Evolutionary conservation across 2,113 vertebrate genomes (phyloP).

Genomic region (Notothenia rossii): DNA sequence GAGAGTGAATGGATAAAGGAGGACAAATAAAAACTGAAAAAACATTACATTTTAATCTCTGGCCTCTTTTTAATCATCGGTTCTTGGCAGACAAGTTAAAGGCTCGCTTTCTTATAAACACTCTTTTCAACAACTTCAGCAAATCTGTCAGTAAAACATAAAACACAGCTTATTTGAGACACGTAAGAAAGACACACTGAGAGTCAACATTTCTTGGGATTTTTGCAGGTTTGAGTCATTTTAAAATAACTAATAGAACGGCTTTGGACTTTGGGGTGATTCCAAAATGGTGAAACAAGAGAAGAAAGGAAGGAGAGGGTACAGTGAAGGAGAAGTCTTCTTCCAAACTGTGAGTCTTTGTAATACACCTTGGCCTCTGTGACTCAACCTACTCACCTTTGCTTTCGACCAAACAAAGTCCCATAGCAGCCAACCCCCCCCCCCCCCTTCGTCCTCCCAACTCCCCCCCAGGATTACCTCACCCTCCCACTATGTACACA

Average conservation of each 20-base stretch:
- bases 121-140: slow-evolving; percentile 55
- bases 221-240: slow-evolving; percentile 27
- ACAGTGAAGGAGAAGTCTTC: slow-evolving; percentile 78
- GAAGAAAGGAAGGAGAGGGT: neutral
- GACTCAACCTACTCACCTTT: slow-evolving; percentile 88
- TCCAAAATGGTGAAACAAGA: neutral
- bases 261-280: neutral
- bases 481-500: slow-evolving; percentile 70
- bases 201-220: slow-evolving; percentile 13
- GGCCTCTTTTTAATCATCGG: slow-evolving; percentile 40
- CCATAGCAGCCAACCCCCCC: slow-evolving; percentile 39
- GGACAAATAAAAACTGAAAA: slow-evolving; percentile 49
- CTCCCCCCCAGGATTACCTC: slow-evolving; percentile 52
- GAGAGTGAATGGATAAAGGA: slow-evolving; percentile 31
- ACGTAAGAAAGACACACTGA: slow-evolving; percentile 15
- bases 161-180: slow-evolving; percentile 45
- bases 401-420: slow-evolving; percentile 87
- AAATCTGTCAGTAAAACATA: slow-evolving; percentile 54
- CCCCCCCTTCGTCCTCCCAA: slow-evolving; percentile 11
- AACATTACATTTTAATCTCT: slow-evolving; percentile 39
- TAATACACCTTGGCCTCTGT: slow-evolving; percentile 63
- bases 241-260: slow-evolving; percentile 5
- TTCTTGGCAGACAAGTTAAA: slow-evolving; percentile 41
- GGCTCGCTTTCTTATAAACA: slow-evolving; percentile 39
- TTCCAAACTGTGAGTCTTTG: slow-evolving; percentile 82